Percentiles rank a stretch among this genome's conserved stretches.
Evolutionary conservation across 2,888 invertebrate species (phyloP).

Genomic region (Hipparchia sbordonii): DNA sequence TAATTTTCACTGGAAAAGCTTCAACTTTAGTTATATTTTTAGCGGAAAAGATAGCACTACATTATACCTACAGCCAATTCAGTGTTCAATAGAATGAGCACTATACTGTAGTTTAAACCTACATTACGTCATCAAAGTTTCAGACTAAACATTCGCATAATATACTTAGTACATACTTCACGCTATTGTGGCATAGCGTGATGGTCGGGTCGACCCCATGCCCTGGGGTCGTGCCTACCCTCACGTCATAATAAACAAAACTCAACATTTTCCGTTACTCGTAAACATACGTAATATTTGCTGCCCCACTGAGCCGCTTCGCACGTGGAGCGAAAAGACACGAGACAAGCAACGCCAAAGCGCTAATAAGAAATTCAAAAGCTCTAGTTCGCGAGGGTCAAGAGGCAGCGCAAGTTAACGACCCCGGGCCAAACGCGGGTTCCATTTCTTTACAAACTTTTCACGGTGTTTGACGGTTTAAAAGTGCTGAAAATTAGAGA

Average conservation of each 20-base stretch:
- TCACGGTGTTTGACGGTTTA: not conserved
- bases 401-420: constrained; percentile 13
- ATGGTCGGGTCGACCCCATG: too few relatives aligned
- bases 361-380: constrained; percentile 20
- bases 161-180: too few relatives aligned
- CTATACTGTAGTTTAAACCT: not conserved
- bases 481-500: not conserved
- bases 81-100: too few relatives aligned
- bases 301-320: constrained; percentile 12
- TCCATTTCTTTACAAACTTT: constrained; percentile 6
- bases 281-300: not conserved
- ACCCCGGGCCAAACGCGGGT: not conserved
- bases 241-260: too few relatives aligned
- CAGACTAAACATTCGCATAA: too few relatives aligned
- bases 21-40: too few relatives aligned
- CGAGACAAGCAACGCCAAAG: constrained; percentile 4
- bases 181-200: too few relatives aligned
- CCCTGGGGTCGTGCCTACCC: not conserved
- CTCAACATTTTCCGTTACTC: not conserved
- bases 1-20: too few relatives aligned
- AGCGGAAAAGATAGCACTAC: too few relatives aligned
- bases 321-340: not conserved
- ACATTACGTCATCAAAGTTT: too few relatives aligned
- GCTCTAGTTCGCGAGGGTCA: constrained; percentile 19
- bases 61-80: too few relatives aligned